Evolutionary conservation across 2,888 invertebrate species (phyloP), one percentile per base, ranked within the genome.

Genomic region (Deilephila porcellus): DNA sequence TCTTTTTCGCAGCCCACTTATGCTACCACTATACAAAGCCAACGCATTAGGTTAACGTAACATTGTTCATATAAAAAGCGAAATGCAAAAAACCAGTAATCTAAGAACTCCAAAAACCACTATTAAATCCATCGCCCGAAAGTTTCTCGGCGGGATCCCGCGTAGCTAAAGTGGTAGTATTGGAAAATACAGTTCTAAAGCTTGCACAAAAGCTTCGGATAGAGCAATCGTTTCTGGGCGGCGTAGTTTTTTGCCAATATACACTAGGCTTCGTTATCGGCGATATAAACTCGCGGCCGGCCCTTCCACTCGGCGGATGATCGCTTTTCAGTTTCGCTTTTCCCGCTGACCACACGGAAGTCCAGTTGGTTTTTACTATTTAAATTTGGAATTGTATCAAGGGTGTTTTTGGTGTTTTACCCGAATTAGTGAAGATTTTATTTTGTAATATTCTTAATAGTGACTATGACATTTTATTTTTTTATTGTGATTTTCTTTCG

Each of bases 291-390:
- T 87, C 89, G 82, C n/a, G 72, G 72, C 88, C 82, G 81, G 72
- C 78, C 59, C 76, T 76, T 76, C 79, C 81, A 82, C 81, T 78
- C 78, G 81, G 78, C 82, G 84, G 83, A 84, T 87, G 87, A 88
- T 88, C 88, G 87, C 84, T 87, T 90, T 83, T 80, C 77, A 78
- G 77, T 76, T 75, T 79, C 76, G 80, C 84, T 88, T 90, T 88
- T 84, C 80, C 81, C 78, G 81, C 85, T 82, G 85, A 88, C 90
- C 90, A 84, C 90, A 86, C 82, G 81, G 84, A 90, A 90, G 88
- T 87, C 85, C 80, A 74, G 81, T 79, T 73, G 75, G 70, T 60
- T 74, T 81, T 82, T 80, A 81, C 81, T 79, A 76, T 78, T 77
- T 67, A 76, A 77, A 77, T 78, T 78, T 73, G 78, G 72, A 72